Conservation (phyloP, 2,888 invertebrate genomes). For the Candidula unifasciata region DNA sequence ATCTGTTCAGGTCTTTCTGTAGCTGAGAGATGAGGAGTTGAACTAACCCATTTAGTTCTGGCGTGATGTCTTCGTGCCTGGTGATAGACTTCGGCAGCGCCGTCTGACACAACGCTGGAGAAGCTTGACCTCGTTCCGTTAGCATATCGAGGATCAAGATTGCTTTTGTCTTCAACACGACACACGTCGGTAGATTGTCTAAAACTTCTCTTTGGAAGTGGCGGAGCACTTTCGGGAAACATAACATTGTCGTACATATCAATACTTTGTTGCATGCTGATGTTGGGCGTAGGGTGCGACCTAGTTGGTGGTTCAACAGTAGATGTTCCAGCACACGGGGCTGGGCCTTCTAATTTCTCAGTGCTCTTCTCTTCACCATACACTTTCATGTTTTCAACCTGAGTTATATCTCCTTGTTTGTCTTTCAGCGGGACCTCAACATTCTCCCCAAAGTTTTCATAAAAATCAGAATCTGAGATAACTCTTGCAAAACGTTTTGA, state of each 20-base stretch:
- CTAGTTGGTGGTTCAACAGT: neutral
- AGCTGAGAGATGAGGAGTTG: slow-evolving; percentile 39
- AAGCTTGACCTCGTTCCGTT: slow-evolving; percentile 20
- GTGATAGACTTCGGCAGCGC: neutral
- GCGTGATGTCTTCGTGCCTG: slow-evolving; percentile 4
- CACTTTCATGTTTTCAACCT: too few species aligned
- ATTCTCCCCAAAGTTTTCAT: too few species aligned
- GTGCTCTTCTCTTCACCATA: too few species aligned
- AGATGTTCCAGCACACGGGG: slow-evolving; percentile 18
- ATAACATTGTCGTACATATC: slow-evolving; percentile 12
- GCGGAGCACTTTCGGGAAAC: slow-evolving; percentile 17
- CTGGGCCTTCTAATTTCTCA: neutral
- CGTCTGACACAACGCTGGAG: slow-evolving; percentile 24
- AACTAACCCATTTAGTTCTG: slow-evolving; percentile 36
- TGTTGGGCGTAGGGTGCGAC: neutral
- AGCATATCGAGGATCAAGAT: neutral
- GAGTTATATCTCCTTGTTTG: neutral
- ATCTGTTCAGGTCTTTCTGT: neutral
- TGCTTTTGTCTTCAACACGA: neutral
- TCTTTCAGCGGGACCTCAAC: neutral
- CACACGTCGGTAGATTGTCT: neutral
- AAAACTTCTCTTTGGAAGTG: neutral
- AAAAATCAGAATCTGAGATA: neutral
- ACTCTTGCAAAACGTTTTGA: neutral
- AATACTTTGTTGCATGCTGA: neutral